Base-by-base conservation (phyloP, 2,797 vertebrate species). In the Phrynocephalus guinanensis region DNA sequence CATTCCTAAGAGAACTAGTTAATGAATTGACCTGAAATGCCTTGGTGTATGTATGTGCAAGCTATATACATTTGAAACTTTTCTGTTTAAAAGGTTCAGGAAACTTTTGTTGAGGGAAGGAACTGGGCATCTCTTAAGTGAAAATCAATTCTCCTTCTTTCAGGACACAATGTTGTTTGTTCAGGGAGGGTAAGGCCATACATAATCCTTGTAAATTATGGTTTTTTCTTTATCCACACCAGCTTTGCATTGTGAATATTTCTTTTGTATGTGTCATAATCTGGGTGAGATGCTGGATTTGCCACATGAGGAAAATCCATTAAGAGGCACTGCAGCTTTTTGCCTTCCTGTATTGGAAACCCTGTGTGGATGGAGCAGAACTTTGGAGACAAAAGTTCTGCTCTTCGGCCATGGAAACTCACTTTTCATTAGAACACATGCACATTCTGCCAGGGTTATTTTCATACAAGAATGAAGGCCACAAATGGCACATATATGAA, bases 21-120 rank as follows among this genome's bases (percentile, higher is more conserved):
- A 95, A 95, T 92, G 90, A 94, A 95, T 93, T 94, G 94, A 94
- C 93, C 93, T 92, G 91, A 93, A 94, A 94, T 93, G 91, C 71
- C 92, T 89, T 93, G 60, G 22, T 26, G 8, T 30, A 84, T 91
- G 93, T 73, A 90, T 87, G 89, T 91, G 1, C 13, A 13, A 26
- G 6, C 20, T 22, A 5, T 67, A 5, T 87, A 77, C 88, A 82
- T 68, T 75, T 7, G 85, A 92, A 92, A 93, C 80, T 91, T 93
- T 83, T 87, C 87, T 92, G 92, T 92, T 30, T 86, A 87, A 92
- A 92, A 91, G 79, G 5, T 84, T 83, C 79, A 86, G 83, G 85
- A 90, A 93, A 93, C 80, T 92, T 95, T 90, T 90, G 22, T 90
- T 86, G 76, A 92, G 30, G 89, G 86, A 91, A 90, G 22, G 7